phyloP scores from a whole-genome alignment of 2,113 vertebrate species.

The Eptesicus fuscus region DNA sequence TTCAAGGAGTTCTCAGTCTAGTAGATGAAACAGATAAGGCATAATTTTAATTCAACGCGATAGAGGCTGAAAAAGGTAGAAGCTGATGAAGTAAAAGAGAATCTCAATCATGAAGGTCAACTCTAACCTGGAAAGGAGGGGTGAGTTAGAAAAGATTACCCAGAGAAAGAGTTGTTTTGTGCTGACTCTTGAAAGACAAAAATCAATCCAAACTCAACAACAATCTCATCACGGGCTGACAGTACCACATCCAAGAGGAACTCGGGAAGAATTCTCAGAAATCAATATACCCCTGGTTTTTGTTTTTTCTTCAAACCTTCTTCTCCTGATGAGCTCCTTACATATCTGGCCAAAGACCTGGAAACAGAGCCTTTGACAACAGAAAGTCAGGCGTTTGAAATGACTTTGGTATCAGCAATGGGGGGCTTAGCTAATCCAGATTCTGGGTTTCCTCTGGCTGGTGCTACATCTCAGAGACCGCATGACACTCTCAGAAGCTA shows the following conservation, averaged over 20 bases:
- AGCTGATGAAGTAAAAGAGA: neutral
- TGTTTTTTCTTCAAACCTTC: neutral
- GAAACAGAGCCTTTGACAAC: neutral
- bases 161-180: neutral
- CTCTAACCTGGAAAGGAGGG: neutral
- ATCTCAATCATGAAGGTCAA: neutral
- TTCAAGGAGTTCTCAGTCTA: neutral
- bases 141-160: neutral
- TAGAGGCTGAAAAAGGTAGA: neutral
- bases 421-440: neutral
- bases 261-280: slow-evolving; percentile 47
- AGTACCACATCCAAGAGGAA: slow-evolving; percentile 46
- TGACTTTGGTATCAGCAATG: neutral
- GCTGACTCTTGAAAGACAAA: slow-evolving; percentile 39
- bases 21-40: neutral
- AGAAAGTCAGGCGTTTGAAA: neutral
- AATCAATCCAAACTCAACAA: slow-evolving; percentile 47
- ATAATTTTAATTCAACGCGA: neutral
- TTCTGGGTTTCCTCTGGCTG: neutral
- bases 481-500: neutral
- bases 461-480: neutral
- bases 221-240: slow-evolving; percentile 39
- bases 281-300: neutral
- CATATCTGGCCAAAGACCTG: neutral
- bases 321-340: neutral